A percentile compares a stretch with the other conserved stretches of the same genome.
phyloP scores from a whole-genome alignment of 2,888 invertebrate species.

The Rhaphigaster nebulosa region DNA sequence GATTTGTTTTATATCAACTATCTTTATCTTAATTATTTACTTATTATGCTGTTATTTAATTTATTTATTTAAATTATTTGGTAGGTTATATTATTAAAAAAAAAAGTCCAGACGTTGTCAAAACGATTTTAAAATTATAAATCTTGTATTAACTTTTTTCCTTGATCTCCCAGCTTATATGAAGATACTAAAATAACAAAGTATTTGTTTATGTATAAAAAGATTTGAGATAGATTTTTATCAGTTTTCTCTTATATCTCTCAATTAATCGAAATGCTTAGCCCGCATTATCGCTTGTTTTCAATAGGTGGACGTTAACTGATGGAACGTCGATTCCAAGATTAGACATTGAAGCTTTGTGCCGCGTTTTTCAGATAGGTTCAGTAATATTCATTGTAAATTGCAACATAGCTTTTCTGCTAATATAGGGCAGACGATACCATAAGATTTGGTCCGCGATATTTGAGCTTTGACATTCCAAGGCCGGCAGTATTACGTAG shows the following conservation, averaged over 20 bases:
- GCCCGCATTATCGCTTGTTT: neutral
- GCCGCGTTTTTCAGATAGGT: neutral
- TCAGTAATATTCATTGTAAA: constrained; percentile 4
- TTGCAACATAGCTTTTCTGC: neutral
- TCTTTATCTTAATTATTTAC: no score
- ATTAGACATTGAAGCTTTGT: constrained; percentile 30
- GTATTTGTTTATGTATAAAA: neutral
- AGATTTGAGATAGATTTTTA: neutral
- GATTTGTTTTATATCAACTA: no score
- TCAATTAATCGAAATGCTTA: constrained; percentile 1
- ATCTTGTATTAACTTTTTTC: no score
- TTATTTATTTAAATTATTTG: no score
- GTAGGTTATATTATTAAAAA: no score
- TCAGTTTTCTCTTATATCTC: neutral
- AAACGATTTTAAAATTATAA: no score
- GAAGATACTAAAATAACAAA: no score
- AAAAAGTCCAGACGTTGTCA: no score
- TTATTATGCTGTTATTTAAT: no score
- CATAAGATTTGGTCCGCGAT: constrained; percentile 43
- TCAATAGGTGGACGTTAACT: neutral
- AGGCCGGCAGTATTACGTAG: constrained; percentile 37
- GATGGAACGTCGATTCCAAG: constrained; percentile 22
- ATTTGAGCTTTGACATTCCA: constrained; percentile 36
- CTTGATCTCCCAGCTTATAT: no score
- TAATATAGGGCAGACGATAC: constrained; percentile 38